A percentile compares a stretch with the other conserved stretches of the same genome.
Conservation (phyloP, 2,113 vertebrate species). For the Cyanoramphus novaezelandiae region DNA sequence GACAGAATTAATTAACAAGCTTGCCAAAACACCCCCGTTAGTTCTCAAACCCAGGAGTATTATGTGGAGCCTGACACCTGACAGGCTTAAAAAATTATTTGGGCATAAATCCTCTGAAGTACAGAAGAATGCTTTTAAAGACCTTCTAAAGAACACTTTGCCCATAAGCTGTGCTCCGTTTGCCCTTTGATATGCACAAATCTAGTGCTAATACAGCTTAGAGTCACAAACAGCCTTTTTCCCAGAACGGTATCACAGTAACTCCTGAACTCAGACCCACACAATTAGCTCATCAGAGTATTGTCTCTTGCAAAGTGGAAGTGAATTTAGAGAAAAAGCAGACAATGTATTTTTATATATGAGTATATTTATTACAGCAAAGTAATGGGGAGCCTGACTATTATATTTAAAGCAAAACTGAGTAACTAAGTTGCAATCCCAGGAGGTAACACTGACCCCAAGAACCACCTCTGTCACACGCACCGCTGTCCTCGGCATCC, state of each 20-base stretch:
- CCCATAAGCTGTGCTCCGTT: background rate
- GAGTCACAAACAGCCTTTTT: background rate
- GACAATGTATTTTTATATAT: background rate
- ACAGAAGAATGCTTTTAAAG: background rate
- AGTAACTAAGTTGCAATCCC: background rate
- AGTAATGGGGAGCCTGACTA: background rate
- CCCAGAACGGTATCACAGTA: background rate
- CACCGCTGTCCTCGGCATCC: accelerated
- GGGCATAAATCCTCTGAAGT: background rate
- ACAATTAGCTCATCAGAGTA: background rate
- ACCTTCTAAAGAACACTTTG: background rate
- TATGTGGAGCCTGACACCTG: background rate
- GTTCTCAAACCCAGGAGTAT: background rate
- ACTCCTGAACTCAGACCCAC: background rate
- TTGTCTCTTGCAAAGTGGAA: background rate
- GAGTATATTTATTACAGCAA: background rate
- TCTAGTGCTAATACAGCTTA: background rate
- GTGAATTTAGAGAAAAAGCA: background rate
- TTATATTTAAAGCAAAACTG: background rate
- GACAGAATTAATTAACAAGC: background rate
- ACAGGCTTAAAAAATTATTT: background rate
- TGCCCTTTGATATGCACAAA: background rate
- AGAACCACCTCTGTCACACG: background rate
- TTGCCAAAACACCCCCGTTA: background rate
- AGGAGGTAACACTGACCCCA: background rate